phyloP scores from a whole-genome alignment of 2,797 vertebrate genomes.

The Labeo calbasu region DNA sequence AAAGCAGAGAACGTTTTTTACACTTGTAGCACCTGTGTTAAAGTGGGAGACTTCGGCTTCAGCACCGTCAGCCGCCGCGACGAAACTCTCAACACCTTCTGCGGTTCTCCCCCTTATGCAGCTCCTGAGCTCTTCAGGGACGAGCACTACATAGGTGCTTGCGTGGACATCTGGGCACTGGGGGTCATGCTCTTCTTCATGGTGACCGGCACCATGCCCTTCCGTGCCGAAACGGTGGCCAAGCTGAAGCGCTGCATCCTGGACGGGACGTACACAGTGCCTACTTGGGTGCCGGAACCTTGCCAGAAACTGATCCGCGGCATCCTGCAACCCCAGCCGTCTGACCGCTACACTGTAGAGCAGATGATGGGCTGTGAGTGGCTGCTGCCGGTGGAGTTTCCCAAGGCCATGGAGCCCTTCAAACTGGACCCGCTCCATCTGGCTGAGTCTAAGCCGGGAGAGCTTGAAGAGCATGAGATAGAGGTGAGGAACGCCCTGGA shows the following conservation, averaged over 20 bases:
- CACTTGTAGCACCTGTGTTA: slow-evolving; percentile 89
- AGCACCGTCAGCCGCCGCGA: slow-evolving; percentile 90
- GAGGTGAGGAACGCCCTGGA: slow-evolving; percentile 87
- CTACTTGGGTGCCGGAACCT: slow-evolving; percentile 83
- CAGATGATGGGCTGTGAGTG: slow-evolving; percentile 92
- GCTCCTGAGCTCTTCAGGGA: slow-evolving; percentile 95
- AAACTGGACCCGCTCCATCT: slow-evolving; percentile 89
- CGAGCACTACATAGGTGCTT: slow-evolving; percentile 88
- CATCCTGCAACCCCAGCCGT: slow-evolving; percentile 86
- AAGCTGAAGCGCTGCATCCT: slow-evolving; percentile 95
- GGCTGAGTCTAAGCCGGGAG: slow-evolving; percentile 71
- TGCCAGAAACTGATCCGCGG: slow-evolving; percentile 89
- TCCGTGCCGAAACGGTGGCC: slow-evolving; percentile 93
- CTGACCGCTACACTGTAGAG: slow-evolving; percentile 84
- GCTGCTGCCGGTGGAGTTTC: slow-evolving; percentile 88
- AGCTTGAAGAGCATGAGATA: slow-evolving; percentile 84
- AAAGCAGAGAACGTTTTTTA: slow-evolving; percentile 98
- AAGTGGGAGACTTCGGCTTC: slow-evolving; percentile 98
- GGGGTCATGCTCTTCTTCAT: slow-evolving; percentile 96
- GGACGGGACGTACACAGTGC: slow-evolving; percentile 85
- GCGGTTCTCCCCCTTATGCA: slow-evolving; percentile 94
- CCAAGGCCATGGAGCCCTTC: slow-evolving; percentile 86
- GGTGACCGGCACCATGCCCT: slow-evolving; percentile 91
- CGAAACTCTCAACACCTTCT: slow-evolving; percentile 94
- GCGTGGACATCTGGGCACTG: slow-evolving; percentile 94